A percentile compares a stretch with the other conserved stretches of the same genome.
phyloP scores from a whole-genome alignment of 2,888 invertebrate genomes.

The Germaria angustata region DNA sequence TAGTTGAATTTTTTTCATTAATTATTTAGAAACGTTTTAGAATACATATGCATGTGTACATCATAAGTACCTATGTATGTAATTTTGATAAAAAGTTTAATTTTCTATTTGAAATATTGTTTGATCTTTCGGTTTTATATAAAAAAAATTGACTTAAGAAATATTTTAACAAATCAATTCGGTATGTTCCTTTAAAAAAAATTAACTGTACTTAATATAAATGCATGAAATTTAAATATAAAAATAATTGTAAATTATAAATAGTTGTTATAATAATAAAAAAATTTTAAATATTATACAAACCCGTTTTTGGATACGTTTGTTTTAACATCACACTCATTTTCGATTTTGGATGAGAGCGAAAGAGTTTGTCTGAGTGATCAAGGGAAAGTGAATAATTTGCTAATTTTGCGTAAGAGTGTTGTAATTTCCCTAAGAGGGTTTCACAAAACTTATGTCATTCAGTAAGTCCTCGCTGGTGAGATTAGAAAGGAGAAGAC shows the following conservation, averaged over 20 bases:
- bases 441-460: constrained; percentile 55
- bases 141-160: constrained; percentile 37
- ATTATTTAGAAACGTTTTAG: neutral
- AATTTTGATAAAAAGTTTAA: neutral
- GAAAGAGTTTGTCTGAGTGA: constrained; percentile 52
- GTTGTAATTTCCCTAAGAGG: constrained; percentile 61
- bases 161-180: constrained; percentile 12
- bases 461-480: constrained; percentile 60
- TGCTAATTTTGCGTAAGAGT: constrained; percentile 40
- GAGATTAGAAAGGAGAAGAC: constrained; percentile 57
- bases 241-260: constrained; percentile 58
- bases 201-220: constrained; percentile 37
- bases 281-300: constrained; percentile 62
- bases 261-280: constrained; percentile 35
- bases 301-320: constrained; percentile 59
- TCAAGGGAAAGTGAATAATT: constrained; percentile 43
- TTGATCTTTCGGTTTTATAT: neutral
- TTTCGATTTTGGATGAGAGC: constrained; percentile 54
- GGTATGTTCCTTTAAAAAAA: neutral
- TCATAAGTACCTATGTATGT: too few relatives aligned
- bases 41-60: too few relatives aligned
- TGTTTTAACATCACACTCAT: constrained; percentile 58
- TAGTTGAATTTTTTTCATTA: neutral
- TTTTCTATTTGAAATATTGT: constrained; percentile 31
- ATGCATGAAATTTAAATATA: constrained; percentile 40